A percentile compares a stretch with the other conserved stretches of the same genome.
phyloP scores from a whole-genome alignment of 1,140 invertebrate genomes.

The Drosophila malerkotliana region DNA sequence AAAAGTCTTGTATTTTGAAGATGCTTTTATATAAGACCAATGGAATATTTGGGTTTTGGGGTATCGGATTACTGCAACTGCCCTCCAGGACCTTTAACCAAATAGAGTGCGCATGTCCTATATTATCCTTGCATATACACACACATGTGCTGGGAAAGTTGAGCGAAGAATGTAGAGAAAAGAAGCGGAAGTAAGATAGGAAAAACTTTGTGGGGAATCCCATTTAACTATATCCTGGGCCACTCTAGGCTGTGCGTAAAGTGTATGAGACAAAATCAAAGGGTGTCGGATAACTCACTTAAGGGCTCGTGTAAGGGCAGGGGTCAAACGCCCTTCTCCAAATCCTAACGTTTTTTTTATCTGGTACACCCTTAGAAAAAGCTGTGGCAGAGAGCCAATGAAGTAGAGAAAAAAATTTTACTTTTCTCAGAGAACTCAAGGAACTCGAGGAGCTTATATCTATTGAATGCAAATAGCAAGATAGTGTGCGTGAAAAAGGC shows the following conservation, averaged over 20 bases:
- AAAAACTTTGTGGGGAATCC: slow-evolving; percentile 12
- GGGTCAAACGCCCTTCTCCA: neutral
- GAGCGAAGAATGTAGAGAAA: neutral
- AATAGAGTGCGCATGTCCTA: slow-evolving; percentile 75
- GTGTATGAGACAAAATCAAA: neutral
- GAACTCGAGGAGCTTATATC: slow-evolving; percentile 21
- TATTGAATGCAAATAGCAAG: slow-evolving; percentile 50
- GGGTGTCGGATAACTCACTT: slow-evolving; percentile 2
- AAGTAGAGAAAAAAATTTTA: slow-evolving; percentile 47
- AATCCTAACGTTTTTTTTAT: neutral
- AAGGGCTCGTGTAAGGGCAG: slow-evolving; percentile 4
- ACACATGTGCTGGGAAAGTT: slow-evolving; percentile 18
- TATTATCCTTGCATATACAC: slow-evolving; percentile 48
- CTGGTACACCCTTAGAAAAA: slow-evolving; percentile 9
- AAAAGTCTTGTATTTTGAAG: slow-evolving; percentile 3
- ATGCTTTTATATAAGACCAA: slow-evolving; percentile 58
- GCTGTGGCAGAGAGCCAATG: slow-evolving; percentile 44
- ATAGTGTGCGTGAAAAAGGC: slow-evolving; percentile 51
- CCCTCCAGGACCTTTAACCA: slow-evolving; percentile 49
- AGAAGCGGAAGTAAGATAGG: slow-evolving; percentile 10
- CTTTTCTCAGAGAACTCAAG: slow-evolving; percentile 25
- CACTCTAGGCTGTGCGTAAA: slow-evolving; percentile 1
- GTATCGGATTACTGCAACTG: slow-evolving; percentile 50
- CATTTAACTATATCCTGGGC: slow-evolving; percentile 4
- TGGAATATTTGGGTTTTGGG: slow-evolving; percentile 14